Conservation (phyloP, 2,888 invertebrate species). For the Phymatocera aterrima region DNA sequence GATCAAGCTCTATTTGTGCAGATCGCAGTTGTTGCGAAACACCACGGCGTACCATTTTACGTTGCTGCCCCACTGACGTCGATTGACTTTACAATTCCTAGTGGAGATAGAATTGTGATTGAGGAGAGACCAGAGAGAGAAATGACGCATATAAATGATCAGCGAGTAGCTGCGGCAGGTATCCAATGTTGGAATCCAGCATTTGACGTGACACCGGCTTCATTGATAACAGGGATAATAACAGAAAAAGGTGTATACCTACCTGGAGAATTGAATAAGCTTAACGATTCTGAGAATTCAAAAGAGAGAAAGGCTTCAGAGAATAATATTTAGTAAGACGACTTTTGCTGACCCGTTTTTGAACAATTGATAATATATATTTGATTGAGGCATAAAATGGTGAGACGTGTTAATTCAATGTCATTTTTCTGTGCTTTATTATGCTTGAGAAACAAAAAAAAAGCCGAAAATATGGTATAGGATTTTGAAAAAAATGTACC, state of each 20-base stretch:
- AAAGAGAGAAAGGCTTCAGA: background rate
- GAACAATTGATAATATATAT: slow-evolving; percentile 15
- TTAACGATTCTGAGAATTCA: slow-evolving; percentile 10
- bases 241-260: slow-evolving; percentile 93
- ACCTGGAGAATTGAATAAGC: slow-evolving; percentile 76
- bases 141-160: slow-evolving; percentile 93
- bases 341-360: slow-evolving; percentile 5
- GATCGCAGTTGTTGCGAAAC: slow-evolving; percentile 93
- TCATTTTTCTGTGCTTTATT: slow-evolving; percentile 23
- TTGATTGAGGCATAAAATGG: background rate
- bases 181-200: slow-evolving; percentile 98
- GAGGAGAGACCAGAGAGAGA: slow-evolving; percentile 95
- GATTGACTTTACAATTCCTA: slow-evolving; percentile 86
- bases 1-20: slow-evolving; percentile 59
- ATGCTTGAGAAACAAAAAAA: slow-evolving; percentile 21
- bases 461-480: background rate
- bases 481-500: slow-evolving; percentile 2
- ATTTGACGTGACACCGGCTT: slow-evolving; percentile 97
- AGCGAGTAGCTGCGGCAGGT: slow-evolving; percentile 91
- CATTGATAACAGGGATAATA: slow-evolving; percentile 93
- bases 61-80: slow-evolving; percentile 96
- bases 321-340: too few species aligned
- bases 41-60: slow-evolving; percentile 96
- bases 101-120: slow-evolving; percentile 92
- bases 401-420: background rate